Evolutionary conservation across 2,888 invertebrate genomes (phyloP).

Genomic region (Meteorus cinctellus): DNA sequence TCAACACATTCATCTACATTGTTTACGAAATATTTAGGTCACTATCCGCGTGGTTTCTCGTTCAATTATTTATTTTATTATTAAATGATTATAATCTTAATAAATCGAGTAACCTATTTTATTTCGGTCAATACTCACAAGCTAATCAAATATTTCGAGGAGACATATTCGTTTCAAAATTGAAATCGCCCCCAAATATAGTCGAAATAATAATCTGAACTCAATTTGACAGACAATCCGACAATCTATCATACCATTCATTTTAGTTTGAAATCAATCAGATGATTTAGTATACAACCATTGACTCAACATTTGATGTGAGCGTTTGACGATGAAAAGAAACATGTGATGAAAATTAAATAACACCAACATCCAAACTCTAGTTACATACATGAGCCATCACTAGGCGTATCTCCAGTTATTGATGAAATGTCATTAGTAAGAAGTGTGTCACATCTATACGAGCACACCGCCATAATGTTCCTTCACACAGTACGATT

Average conservation of each 20-base stretch:
- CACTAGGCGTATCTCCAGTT: conserved; percentile 56
- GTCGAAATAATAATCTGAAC: not conserved
- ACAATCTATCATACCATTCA: too few species aligned
- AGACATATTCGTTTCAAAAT: not conserved
- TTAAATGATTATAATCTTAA: too few species aligned
- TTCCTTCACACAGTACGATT: not conserved
- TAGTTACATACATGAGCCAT: conserved; percentile 55
- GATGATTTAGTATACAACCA: not conserved
- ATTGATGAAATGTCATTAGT: conserved; percentile 53
- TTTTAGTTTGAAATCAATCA: too few species aligned
- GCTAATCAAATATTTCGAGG: not conserved
- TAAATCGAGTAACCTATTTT: not conserved
- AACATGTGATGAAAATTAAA: not conserved
- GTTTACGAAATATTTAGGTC: too few species aligned
- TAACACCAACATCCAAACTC: not conserved
- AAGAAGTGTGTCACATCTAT: conserved; percentile 61
- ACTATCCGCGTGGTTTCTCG: too few species aligned
- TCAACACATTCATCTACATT: too few species aligned
- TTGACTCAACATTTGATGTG: not conserved
- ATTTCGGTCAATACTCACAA: not conserved
- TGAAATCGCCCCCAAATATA: not conserved
- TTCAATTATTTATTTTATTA: too few species aligned
- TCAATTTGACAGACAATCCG: too few species aligned
- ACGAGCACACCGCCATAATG: conserved; percentile 71
- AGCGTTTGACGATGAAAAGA: not conserved